These are phyloP conservation scores for Parambassis ranga DNA, from an alignment of 2,797 vertebrate species.

Conservation along the genomic window DNA sequence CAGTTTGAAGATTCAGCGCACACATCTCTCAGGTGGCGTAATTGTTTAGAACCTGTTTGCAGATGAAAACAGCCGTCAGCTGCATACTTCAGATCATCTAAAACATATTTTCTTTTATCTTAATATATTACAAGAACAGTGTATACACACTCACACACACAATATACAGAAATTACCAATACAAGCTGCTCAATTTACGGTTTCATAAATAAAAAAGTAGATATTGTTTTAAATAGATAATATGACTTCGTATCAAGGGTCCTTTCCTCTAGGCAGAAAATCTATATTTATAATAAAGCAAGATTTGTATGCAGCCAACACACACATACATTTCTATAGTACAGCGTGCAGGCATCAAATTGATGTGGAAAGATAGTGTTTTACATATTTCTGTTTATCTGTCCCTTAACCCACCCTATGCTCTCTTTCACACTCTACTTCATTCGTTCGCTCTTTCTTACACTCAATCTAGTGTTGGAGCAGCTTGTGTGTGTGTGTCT, in stretches of 20 bases:
- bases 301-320: conserved; percentile 34
- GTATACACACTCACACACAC: background rate
- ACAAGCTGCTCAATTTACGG: conserved; percentile 52
- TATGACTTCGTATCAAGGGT: conserved; percentile 72
- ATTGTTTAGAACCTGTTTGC: background rate
- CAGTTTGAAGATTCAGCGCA: background rate
- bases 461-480: background rate
- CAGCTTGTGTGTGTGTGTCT: too few species aligned
- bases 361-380: conserved; percentile 15
- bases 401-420: background rate
- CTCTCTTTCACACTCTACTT: background rate
- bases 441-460: background rate
- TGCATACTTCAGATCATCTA: background rate
- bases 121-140: background rate
- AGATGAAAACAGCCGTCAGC: background rate
- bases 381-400: conserved; percentile 1
- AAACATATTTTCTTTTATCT: background rate
- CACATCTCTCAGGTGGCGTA: background rate
- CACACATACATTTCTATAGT: background rate
- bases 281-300: conserved; percentile 78
- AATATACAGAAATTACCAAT: conserved; percentile 43
- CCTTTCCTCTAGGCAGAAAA: conserved; percentile 72
- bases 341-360: background rate
- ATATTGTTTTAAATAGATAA: conserved; percentile 75
- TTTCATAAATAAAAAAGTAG: conserved; percentile 71